Percentiles rank a stretch among this genome's conserved stretches.
Conservation (phyloP, 1,140 invertebrate genomes). For the Brachionus plicatilis region DNA sequence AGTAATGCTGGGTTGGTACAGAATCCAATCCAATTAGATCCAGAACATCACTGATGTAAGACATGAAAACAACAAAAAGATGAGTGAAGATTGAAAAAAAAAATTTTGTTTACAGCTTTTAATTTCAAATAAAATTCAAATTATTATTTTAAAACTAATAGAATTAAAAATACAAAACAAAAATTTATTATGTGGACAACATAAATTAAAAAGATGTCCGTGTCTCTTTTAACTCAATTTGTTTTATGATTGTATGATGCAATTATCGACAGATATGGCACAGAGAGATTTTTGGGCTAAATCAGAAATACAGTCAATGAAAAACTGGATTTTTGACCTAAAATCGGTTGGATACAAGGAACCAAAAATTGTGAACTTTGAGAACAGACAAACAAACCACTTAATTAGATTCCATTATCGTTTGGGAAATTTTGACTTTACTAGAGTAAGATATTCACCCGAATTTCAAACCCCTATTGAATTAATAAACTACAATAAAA, state of each 20-base stretch:
- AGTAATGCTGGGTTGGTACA: no score
- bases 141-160: no score
- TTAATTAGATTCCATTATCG: neutral
- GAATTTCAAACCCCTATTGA: neutral
- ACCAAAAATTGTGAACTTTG: neutral
- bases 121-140: no score
- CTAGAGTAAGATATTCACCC: neutral
- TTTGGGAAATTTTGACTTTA: neutral
- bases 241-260: conserved; percentile 31
- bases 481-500: neutral
- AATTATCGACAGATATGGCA: conserved; percentile 42
- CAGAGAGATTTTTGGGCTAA: conserved; percentile 41
- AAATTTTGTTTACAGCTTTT: no score
- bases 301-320: conserved; percentile 41
- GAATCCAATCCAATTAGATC: no score
- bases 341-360: conserved; percentile 18
- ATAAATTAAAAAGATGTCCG: no score
- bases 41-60: no score
- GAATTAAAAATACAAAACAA: no score
- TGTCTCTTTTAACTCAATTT: no score
- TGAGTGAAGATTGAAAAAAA: no score
- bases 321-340: conserved; percentile 38
- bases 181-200: no score
- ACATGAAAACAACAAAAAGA: no score
- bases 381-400: neutral